Evolutionary conservation across 2,113 vertebrate genomes (phyloP), one percentile per base, ranked within the genome.

Genomic region (Trematocara stigmaticum): DNA sequence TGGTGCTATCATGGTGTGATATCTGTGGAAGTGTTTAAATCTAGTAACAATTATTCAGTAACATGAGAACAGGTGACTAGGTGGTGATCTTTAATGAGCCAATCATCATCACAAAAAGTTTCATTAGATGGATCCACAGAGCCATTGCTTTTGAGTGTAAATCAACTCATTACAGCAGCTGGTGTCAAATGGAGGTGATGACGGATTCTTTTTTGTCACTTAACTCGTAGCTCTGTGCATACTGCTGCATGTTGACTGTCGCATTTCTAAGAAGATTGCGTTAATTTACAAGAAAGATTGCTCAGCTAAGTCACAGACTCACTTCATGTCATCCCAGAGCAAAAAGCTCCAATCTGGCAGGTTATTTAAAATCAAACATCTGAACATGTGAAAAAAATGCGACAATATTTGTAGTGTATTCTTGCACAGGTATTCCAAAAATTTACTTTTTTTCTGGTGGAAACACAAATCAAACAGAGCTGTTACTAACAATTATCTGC

Each of bases 231-330:
- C 57, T 10, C 57, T 61, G 29, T 35, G 57, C 57, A 18, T 35
- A 0, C 29, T 61, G 57, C 3, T 45, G 35, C 61, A 87, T 53
- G 57, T 47, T 42, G 35, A 26, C 18, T 45, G 23, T 79, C 84
- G 64, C 61, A 5, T 38, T 80, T 69, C 80, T 86, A 78, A 87
- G 45, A 18, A 82, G 74, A 84, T 5, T 56, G 47, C 7, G n/a
- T 42, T 61, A 57, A 59, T 51, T 79, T 34, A 55, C 5, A 29
- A 69, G 38, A 26, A 29, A 18, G 42, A 87, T 31, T 57, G 5
- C 56, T 82, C 7, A 51, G 51, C 79, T 74, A 15, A 83, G 56
- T 64, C 35, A 40, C n/a, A 12, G 49, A 13, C 10, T 66, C 1
- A 23, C 45, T 57, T 7, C 38, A 47, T 7, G 42, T 40, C 18